Evolutionary conservation across 2,888 invertebrate genomes (phyloP).

Genomic region (Eilema caniola): DNA sequence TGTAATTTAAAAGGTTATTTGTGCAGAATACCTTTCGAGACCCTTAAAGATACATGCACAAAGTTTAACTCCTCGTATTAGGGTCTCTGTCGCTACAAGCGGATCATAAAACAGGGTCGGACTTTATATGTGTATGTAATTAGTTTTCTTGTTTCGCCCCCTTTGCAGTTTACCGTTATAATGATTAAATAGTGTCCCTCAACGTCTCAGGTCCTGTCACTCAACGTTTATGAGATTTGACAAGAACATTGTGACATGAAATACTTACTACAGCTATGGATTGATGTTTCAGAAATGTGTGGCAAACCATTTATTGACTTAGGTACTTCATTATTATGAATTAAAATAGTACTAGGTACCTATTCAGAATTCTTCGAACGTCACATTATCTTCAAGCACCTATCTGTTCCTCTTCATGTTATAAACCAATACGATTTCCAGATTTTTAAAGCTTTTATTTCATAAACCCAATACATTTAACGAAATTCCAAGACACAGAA

Average conservation of each 20-base stretch:
- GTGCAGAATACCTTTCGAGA: neutral
- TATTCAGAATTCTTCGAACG: no score
- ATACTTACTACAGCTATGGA: neutral
- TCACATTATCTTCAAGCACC: no score
- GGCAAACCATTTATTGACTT: neutral
- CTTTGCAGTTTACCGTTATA: conserved; percentile 33
- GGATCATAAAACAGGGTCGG: conserved; percentile 40
- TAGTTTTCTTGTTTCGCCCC: conserved; percentile 46
- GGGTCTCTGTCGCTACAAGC: conserved; percentile 13
- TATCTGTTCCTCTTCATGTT: no score
- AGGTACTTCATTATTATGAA: no score
- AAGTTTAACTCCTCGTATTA: conserved; percentile 40
- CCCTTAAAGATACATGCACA: conserved; percentile 18
- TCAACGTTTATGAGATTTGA: conserved; percentile 34
- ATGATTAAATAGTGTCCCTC: conserved; percentile 18
- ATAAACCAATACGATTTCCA: no score
- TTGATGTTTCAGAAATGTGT: neutral
- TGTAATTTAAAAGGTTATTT: neutral
- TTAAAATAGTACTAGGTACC: no score
- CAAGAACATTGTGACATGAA: conserved; percentile 12
- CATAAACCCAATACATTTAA: neutral
- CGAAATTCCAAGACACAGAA: neutral
- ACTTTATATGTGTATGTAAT: conserved; percentile 48
- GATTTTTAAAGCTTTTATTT: no score
- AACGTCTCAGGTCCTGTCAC: conserved; percentile 17